Conservation (phyloP, 2,888 invertebrate genomes). For the Serripes groenlandicus region DNA sequence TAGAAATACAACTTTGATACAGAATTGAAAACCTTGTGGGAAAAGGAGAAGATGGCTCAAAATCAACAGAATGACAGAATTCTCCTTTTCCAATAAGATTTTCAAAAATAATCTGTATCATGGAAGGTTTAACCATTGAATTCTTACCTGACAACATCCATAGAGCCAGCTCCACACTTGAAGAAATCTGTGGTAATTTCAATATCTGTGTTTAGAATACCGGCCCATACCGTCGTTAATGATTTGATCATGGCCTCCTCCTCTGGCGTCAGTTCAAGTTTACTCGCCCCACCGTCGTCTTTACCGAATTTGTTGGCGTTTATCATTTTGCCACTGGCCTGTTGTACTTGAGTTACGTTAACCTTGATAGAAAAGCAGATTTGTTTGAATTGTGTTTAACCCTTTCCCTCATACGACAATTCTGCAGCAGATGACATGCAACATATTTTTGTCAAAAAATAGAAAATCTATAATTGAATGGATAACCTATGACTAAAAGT, state of each 20-base stretch:
- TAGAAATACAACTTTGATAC: too few relatives aligned
- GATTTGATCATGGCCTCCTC: conserved; percentile 91
- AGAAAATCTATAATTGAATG: too few relatives aligned
- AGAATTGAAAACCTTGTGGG: not conserved
- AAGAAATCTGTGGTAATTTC: conserved; percentile 95
- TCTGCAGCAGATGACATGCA: too few relatives aligned
- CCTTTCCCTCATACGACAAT: too few relatives aligned
- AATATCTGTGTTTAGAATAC: conserved; percentile 92
- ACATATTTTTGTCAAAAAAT: too few relatives aligned
- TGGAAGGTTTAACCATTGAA: not conserved
- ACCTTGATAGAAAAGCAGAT: conserved; percentile 87
- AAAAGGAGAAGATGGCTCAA: not conserved
- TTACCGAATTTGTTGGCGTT: conserved; percentile 91
- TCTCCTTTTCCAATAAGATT: not conserved
- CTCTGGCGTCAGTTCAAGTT: conserved; percentile 84
- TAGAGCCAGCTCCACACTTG: conserved; percentile 97
- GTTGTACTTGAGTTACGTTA: conserved; percentile 91
- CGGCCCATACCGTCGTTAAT: conserved; percentile 91
- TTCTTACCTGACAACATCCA: conserved; percentile 94
- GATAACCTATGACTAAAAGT: not conserved
- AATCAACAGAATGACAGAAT: not conserved
- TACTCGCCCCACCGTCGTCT: conserved; percentile 88
- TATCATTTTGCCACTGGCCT: conserved; percentile 92
- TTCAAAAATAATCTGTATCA: not conserved
- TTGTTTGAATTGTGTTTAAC: not conserved